Evolutionary conservation across 2,797 vertebrate species (phyloP).

Genomic region (Ceryle rudis): DNA sequence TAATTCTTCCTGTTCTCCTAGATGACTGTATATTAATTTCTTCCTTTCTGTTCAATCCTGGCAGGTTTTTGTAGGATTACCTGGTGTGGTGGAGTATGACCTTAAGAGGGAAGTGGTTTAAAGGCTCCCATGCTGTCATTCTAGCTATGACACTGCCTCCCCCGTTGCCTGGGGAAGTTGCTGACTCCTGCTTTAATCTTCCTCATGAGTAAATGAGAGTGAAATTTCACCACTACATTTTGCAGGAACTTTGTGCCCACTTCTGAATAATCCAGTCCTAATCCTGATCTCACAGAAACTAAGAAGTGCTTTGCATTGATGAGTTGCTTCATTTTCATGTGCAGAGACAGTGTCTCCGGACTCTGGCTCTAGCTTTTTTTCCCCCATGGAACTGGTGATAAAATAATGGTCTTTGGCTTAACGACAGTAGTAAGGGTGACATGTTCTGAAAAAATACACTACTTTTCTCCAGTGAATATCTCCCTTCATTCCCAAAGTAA

Average conservation of each 20-base stretch:
- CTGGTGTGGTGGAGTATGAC: background rate
- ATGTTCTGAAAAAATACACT: background rate
- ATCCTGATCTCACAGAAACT: conserved; percentile 38
- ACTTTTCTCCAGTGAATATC: background rate
- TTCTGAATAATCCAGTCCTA: conserved; percentile 30
- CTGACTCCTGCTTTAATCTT: conserved; percentile 36
- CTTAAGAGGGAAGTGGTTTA: background rate
- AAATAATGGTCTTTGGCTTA: background rate
- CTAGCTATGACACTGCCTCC: conserved; percentile 20
- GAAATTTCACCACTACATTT: background rate
- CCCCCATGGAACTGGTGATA: background rate
- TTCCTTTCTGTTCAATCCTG: conserved; percentile 10
- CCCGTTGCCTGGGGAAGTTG: background rate
- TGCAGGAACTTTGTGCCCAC: background rate
- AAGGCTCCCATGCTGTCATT: conserved; percentile 38
- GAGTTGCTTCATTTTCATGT: background rate
- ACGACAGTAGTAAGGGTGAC: background rate
- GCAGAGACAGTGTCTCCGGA: background rate
- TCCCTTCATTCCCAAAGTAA: background rate
- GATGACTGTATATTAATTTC: background rate
- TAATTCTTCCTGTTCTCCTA: conserved; percentile 25
- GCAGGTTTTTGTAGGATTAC: conserved; percentile 23
- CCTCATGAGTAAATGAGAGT: conserved; percentile 13
- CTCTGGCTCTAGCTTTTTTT: background rate
- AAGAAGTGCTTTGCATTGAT: conserved; percentile 36